Evolutionary conservation across 2,888 invertebrate species (phyloP), one percentile per base, ranked within the genome.

Genomic region (Nemapogon koenigi): DNA sequence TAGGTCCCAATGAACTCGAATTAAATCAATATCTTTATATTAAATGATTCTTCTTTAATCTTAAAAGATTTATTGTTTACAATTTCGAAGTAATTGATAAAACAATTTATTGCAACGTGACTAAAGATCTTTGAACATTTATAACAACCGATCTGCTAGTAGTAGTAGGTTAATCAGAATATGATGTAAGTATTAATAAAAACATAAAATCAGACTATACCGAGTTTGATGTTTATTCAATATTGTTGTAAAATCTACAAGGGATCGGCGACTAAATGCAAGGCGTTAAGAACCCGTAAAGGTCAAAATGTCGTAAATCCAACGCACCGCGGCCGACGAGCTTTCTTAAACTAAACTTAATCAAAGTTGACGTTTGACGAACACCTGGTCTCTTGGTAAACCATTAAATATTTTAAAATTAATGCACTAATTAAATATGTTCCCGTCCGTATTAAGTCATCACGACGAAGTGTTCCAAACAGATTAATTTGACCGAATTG

Each of bases 351-450:
- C 69, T 70, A 69, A 70, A 71, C 62, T 70, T 70, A 70, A 73
- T 71, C 67, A 69, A 60, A 63, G 67, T 71, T 70, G 71, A 73
- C 71, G 70, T 67, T 70, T 71, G 73, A 75, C 58, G 69, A 70
- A 69, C 73, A 71, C 66, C 75, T 71, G 69, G 69, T 56, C 57
- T 51, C 52, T 14, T 55, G 52, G 50, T 49, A 50, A 46, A 50
- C 56, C 64, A 63, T 68, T 63, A 67, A 71, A 72, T 67, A 65
- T 72, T 68, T 68, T 65, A 61, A 68, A 71, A 67, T 71, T 69
- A 71, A 71, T 66, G 62, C 62, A 69, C 66, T 73, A 31, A 75
- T 76, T 73, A 75, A 72, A 75, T 72, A 66, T 63, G 62, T 67
- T 61, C 58, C 62, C 62, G 66, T 59, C 59, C 49, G 58, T 61